Evolutionary conservation across 2,888 invertebrate species (phyloP).

Genomic region (Metellina segmentata): DNA sequence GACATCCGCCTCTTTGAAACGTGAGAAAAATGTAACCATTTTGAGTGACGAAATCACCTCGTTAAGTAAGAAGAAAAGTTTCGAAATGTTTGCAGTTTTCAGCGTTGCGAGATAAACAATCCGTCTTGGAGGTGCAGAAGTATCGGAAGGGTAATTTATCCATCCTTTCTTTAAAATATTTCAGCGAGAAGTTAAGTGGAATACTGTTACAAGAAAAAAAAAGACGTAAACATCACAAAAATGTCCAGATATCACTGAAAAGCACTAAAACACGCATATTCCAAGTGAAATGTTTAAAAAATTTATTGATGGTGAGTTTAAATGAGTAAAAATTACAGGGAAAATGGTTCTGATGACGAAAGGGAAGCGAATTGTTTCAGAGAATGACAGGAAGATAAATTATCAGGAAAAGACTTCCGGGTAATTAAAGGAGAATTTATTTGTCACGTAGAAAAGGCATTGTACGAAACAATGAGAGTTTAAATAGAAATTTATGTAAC

Average conservation of each 20-base stretch:
- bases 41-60: too few species aligned
- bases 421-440: constrained; percentile 47
- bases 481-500: constrained; percentile 19
- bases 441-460: constrained; percentile 28
- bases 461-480: constrained; percentile 38
- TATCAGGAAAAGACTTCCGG: constrained; percentile 33
- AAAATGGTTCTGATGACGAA: constrained; percentile 44
- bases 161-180: neutral
- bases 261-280: neutral
- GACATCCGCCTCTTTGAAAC: too few species aligned
- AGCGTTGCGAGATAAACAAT: neutral
- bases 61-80: neutral
- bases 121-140: neutral
- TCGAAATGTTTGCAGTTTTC: neutral
- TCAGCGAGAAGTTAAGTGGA: neutral
- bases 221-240: neutral
- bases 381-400: constrained; percentile 51
- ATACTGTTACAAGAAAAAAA: neutral
- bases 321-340: neutral
- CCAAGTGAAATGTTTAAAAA: neutral
- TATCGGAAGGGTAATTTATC: neutral
- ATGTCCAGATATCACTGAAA: neutral
- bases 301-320: neutral
- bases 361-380: constrained; percentile 23
- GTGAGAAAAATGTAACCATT: too few species aligned